Percentiles rank a stretch among this genome's conserved stretches.
Conservation (phyloP, 64 coral and sea anemone genomes). For the Stylophora pistillata region DNA sequence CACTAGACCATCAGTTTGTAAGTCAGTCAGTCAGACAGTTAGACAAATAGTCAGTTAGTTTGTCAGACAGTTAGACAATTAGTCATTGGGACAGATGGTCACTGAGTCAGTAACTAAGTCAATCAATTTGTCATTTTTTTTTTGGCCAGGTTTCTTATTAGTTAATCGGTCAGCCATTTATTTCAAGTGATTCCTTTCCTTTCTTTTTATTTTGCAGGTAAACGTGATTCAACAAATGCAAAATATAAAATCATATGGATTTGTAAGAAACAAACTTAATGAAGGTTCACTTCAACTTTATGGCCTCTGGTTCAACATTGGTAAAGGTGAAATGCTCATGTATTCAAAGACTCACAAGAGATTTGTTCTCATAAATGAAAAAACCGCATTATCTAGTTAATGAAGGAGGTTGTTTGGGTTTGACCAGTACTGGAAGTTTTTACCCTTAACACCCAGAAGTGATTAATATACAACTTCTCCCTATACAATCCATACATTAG, state of each 20-base stretch:
- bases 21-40: too few species aligned
- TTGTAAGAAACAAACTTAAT: constrained; percentile 25
- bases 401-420: constrained; percentile 20
- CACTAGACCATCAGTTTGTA: too few species aligned
- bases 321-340: constrained; percentile 55
- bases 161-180: neutral
- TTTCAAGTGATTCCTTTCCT: neutral
- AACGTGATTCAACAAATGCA: constrained; percentile 68
- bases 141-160: too few species aligned
- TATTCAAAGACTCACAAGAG: constrained; percentile 41
- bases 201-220: constrained; percentile 9
- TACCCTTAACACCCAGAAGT: too few species aligned
- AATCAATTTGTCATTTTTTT: too few species aligned
- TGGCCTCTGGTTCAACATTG: constrained; percentile 69
- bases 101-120: neutral
- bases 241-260: constrained; percentile 51
- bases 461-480: too few species aligned
- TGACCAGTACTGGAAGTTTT: neutral
- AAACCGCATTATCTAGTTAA: neutral
- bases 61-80: too few species aligned
- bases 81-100: too few species aligned
- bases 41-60: too few species aligned
- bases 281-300: constrained; percentile 24
- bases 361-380: constrained; percentile 44
- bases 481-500: too few species aligned